Conservation (phyloP, 2,888 invertebrate genomes). For the Meteorus cinctellus region DNA sequence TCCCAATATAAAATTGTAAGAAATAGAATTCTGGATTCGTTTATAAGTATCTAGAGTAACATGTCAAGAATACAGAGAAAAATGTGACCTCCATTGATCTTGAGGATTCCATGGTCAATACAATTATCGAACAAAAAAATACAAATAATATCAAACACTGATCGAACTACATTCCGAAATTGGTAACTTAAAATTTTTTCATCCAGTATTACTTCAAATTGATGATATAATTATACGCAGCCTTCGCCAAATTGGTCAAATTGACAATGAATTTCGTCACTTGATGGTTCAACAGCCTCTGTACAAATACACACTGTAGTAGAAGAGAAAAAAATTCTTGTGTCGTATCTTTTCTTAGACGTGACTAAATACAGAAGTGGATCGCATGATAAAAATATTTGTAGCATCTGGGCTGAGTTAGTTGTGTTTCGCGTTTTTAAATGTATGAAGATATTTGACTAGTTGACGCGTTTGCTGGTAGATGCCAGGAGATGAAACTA, state of each 20-base stretch:
- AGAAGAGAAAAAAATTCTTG: neutral
- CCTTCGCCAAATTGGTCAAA: neutral
- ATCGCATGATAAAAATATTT: neutral
- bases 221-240: no score
- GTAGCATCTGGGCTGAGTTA: neutral
- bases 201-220: no score
- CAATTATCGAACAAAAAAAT: no score
- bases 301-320: neutral
- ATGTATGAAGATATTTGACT: neutral
- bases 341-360: constrained; percentile 2
- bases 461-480: neutral
- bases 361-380: neutral
- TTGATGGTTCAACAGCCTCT: neutral
- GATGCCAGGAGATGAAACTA: neutral
- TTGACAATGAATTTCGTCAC: neutral
- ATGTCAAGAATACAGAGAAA: neutral
- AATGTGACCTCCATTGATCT: neutral
- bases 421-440: neutral
- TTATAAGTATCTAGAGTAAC: no score
- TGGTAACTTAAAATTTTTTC: no score
- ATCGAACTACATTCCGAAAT: no score
- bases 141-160: no score
- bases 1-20: no score
- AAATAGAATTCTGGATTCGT: no score
- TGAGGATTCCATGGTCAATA: neutral